These are phyloP conservation scores for Papilio machaon DNA, from an alignment of 1,140 invertebrate species.

Conservation along the genomic window DNA sequence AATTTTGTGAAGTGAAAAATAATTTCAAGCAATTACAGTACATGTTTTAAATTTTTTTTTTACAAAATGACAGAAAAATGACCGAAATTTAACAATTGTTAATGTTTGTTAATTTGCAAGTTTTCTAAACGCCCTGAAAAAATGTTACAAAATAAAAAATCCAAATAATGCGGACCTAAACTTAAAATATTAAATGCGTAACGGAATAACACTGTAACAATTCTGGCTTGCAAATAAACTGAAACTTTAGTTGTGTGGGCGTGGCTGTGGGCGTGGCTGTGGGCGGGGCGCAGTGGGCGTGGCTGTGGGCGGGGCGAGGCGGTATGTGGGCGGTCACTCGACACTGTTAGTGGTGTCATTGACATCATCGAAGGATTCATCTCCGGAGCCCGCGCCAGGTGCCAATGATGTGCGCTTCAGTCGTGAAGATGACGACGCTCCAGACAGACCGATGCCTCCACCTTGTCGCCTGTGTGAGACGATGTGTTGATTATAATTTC, in stretches of 20 bases:
- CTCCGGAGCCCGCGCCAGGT: constrained; percentile 86
- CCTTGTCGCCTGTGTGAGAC: constrained; percentile 77
- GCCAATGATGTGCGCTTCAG: constrained; percentile 88
- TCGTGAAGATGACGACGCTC: constrained; percentile 83
- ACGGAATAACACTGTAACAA: constrained; percentile 22
- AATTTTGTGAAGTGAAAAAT: background rate
- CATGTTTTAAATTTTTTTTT: background rate
- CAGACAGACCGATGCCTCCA: constrained; percentile 84
- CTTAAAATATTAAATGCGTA: constrained; percentile 35
- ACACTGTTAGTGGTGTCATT: constrained; percentile 80
- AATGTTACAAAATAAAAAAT: background rate
- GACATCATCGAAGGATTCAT: constrained; percentile 81
- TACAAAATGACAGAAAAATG: background rate
- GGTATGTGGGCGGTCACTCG: constrained; percentile 59
- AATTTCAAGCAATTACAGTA: background rate
- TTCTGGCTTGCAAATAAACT: constrained; percentile 24
- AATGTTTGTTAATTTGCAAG: no score
- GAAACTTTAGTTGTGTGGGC: background rate
- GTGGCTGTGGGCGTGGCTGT: background rate
- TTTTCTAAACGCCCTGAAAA: background rate
- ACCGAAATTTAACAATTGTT: no score
- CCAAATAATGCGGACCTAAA: background rate
- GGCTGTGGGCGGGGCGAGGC: background rate
- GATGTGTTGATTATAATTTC: constrained; percentile 7
- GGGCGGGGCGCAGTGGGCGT: background rate